phyloP scores from a whole-genome alignment of 2,888 invertebrate species.

The Eupithecia subfuscata region DNA sequence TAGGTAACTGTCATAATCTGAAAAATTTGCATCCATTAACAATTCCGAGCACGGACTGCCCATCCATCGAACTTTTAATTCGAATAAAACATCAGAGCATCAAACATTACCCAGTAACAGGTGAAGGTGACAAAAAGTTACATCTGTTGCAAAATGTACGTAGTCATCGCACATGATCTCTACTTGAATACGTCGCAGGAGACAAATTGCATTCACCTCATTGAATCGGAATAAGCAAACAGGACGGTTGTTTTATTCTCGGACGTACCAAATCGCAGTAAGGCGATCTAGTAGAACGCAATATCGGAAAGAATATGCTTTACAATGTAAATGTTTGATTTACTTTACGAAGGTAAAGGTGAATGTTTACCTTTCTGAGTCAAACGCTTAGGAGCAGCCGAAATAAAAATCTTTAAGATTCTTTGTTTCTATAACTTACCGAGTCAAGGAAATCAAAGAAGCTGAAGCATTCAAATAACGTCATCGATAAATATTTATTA shows the following conservation, averaged over 20 bases:
- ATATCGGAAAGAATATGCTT: constrained; percentile 52
- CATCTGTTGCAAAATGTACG: constrained; percentile 75
- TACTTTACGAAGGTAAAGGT: too few relatives aligned
- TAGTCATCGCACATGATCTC: constrained; percentile 76
- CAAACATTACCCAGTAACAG: constrained; percentile 72
- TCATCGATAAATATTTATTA: too few relatives aligned
- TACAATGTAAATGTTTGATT: too few relatives aligned
- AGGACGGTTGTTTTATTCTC: constrained; percentile 58
- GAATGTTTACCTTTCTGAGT: too few relatives aligned
- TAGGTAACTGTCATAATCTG: not conserved
- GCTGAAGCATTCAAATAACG: too few relatives aligned
- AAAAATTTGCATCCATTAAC: constrained; percentile 28
- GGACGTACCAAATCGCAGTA: constrained; percentile 59
- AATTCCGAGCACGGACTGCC: constrained; percentile 66
- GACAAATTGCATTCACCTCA: constrained; percentile 82
- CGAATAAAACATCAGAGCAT: constrained; percentile 72
- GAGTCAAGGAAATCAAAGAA: too few relatives aligned
- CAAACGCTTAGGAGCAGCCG: too few relatives aligned
- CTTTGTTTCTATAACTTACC: too few relatives aligned
- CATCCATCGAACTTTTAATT: constrained; percentile 73
- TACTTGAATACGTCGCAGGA: constrained; percentile 74
- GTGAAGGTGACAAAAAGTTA: constrained; percentile 74
- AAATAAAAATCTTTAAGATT: too few relatives aligned
- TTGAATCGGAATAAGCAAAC: constrained; percentile 65
- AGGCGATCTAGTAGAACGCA: constrained; percentile 50